A percentile compares a stretch with the other conserved stretches of the same genome.
These are phyloP conservation scores for Delphinus delphis DNA, from an alignment of 2,113 vertebrate species.

Conservation along the genomic window DNA sequence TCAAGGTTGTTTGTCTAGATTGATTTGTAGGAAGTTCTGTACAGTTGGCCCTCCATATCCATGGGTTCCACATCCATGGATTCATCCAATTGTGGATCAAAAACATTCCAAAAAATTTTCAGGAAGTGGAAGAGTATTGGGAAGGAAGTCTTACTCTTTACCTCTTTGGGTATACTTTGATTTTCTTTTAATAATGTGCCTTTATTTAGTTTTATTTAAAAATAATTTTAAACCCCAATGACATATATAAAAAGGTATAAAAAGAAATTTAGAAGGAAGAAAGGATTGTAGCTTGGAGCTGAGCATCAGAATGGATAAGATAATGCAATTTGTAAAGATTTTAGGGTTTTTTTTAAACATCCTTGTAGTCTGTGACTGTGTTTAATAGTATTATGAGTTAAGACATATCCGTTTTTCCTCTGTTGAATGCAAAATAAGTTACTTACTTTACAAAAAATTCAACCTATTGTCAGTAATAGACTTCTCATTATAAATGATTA, in stretches of 20 bases:
- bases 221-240: not conserved
- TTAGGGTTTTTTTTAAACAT: not conserved
- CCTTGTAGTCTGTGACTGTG: not conserved
- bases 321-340: not conserved
- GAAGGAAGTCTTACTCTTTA: not conserved
- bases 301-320: not conserved
- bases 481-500: not conserved
- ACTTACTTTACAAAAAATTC: not conserved
- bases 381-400: not conserved
- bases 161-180: not conserved
- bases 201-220: conserved; percentile 10
- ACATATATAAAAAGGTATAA: not conserved
- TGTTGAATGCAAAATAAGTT: not conserved
- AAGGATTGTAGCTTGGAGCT: not conserved
- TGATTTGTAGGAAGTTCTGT: not conserved
- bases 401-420: not conserved
- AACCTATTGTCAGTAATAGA: not conserved
- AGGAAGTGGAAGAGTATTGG: not conserved
- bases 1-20: not conserved
- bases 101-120: not conserved
- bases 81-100: not conserved
- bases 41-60: not conserved
- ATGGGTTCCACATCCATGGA: not conserved
- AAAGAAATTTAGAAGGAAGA: not conserved
- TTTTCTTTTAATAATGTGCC: not conserved